Base-by-base conservation (phyloP, 2,888 invertebrate species). In the Notocelia uddmanniana region DNA sequence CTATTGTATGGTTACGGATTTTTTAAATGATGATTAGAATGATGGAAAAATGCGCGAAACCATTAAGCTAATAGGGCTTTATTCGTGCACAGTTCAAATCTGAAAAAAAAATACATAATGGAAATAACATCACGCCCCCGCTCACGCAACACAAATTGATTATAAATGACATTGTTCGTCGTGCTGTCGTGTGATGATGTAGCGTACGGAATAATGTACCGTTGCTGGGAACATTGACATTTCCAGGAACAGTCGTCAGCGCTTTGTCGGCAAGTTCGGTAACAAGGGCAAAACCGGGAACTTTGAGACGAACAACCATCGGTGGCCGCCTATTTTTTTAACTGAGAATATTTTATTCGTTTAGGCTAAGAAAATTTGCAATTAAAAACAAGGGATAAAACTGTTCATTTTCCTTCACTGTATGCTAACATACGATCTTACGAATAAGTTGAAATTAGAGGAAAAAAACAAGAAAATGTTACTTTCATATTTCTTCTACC, bases 21-120 rank as follows among this genome's bases (percentile, higher is more conserved):
- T 41, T 6, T 41, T 13, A 57, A 31, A 69, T 18, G 63, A 6
- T 57, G 31, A 57, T 57, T 48, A 19, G 5, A 37, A 62, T 21
- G 26, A 26, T 21, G n/a, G 48, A 34, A 37, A n/a, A 63, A 63
- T 10, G 31, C 13, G 34, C 45, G 37, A 23, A 23, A 19, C 10
- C 26, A 62, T 41, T 69, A 26, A n/a, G 15, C 37, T 15, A n/a
- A n/a, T n/a, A 13, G 37, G 15, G 41, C n/a, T 45, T 45, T 8
- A 45, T 41, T 41, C 15, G 1, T 15, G 41, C 3, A 41, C 41
- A 13, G 41, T 15, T 41, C 6, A 41, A 41, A 41, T 41, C 5
- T 15, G 26, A 26, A 41, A 41, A 15, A 41, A 41, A 3, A 41
- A 41, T 41, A 1, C 5, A 26, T 41, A 15, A 41, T 15, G 41